Conservation (phyloP, 2,113 vertebrate genomes). For the Ictalurus punctatus region DNA sequence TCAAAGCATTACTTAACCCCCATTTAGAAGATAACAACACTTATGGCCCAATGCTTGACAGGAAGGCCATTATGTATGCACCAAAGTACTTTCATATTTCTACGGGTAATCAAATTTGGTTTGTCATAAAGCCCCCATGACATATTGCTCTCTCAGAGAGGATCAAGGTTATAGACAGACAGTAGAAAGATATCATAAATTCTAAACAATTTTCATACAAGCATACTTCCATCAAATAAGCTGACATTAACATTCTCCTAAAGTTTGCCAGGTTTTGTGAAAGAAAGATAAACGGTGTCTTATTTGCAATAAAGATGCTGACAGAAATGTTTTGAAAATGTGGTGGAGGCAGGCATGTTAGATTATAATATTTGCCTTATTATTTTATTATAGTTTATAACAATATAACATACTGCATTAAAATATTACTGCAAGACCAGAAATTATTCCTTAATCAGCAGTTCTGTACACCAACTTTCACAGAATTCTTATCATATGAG, state of each 20-base stretch:
- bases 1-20: slow-evolving; percentile 1
- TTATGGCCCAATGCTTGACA: neutral
- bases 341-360: neutral
- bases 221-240: neutral
- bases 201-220: neutral
- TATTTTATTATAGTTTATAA: neutral
- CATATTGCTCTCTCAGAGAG: slow-evolving; percentile 11
- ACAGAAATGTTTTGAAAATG: slow-evolving; percentile 3
- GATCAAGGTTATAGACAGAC: slow-evolving; percentile 19
- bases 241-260: neutral
- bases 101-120: slow-evolving; percentile 30
- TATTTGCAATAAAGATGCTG: slow-evolving; percentile 8
- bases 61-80: slow-evolving; percentile 25
- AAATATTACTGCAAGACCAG: neutral
- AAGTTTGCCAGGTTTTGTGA: neutral
- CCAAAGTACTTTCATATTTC: slow-evolving; percentile 21
- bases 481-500: too few relatives aligned
- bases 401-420: neutral
- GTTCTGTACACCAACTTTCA: neutral
- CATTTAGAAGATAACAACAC: slow-evolving; percentile 27
- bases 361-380: slow-evolving; percentile 3
- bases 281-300: neutral
- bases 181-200: neutral
- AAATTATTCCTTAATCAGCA: slow-evolving; percentile 13
- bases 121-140: neutral